Base-by-base conservation (phyloP, 2,113 vertebrate species). In the Diglossa brunneiventris region DNA sequence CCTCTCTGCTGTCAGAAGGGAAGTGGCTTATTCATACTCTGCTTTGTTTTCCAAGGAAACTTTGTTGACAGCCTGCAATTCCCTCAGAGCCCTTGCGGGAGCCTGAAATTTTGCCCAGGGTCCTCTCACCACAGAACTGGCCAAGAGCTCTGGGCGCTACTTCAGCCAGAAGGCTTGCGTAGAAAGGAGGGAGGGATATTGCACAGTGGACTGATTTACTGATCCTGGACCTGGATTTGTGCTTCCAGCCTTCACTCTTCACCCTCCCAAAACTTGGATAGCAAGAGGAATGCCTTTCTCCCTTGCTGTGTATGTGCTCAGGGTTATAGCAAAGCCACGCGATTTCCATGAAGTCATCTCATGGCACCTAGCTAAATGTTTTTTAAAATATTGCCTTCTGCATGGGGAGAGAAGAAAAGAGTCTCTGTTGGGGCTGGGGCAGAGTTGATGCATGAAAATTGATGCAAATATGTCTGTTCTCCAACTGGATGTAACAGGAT, bases 291-390 rank as follows among this genome's bases (percentile, higher is more conserved):
- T 88, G 85, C 37, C 62, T 91, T 91, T 95, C 83, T 83, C 59
- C 26, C 30, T 93, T 58, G 23, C 58, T 28, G 28, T 33, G 58
- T 66, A 12, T 76, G 53, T 85, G 37, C 76, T 95, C 50, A 59
- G 76, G 53, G 72, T 47, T 96, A 15, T 53, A 55, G 56, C 27
- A 55, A 88, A 92, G 44, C 42, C 55, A 46, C 0, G 0, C 23
- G 4, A 55, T 80, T 94, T 92, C 76, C 90, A 78, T 94, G 86
- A 93, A 83, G 64, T 95, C 50, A 93, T 90, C 89, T 92, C 46
- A 59, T 83, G 83, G 85, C 86, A 92, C 42, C 55, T 63, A 79
- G 53, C 52, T 79, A 50, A 86, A 77, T 67, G 49, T 18, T 90
- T 95, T 83, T 63, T 15, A 4, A 75, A 80, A 81, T 33, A 50